Evolutionary conservation across 2,888 invertebrate species (phyloP), one percentile per base, ranked within the genome.

Genomic region (Mycalesis mineus): DNA sequence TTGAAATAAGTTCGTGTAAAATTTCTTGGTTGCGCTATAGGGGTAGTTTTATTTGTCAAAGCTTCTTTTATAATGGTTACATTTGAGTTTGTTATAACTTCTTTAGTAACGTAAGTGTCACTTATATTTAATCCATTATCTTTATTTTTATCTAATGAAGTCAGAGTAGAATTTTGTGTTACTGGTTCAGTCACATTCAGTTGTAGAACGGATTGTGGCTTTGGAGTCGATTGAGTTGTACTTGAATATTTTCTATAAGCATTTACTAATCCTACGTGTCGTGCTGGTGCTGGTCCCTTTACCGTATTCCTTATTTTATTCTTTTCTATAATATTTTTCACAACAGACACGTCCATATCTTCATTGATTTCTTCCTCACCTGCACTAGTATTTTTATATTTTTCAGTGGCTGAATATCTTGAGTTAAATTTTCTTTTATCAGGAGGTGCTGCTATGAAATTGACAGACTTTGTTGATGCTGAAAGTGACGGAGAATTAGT

Each of bases 341-440:
- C 88, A n/a, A 91, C 92, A 0, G 92, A 91, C 0, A 92, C 91
- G 65, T 92, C 92, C 83, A 92, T 89, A 40, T 92, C 89, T 70
- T 92, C 91, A 67, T 91, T 90, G 1, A 88, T 71, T 80, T 91
- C 91, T 44, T 92, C 91, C 72, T 92, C 91, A 53, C 89, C 89
- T 13, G 90, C 81, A 40, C 89, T 91, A 28, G 77, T 80, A 54
- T 85, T 87, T 66, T 77, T 88, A 70, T 88, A 88, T 67, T 89
- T 89, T 71, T 90, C 89, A 9, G 90, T 89, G 14, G 84, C 77
- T 55, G 88, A 88, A 65, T 88, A 88, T 59, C 89, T 76, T 44
- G 88, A 88, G 66, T 88, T 88, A 51, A 80, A 84, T 70, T 88
- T 81, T 63, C 86, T 76, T 63, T 86, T 88, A 33, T 90, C 89